These are phyloP conservation scores for Eolophus roseicapilla DNA, from an alignment of 2,113 vertebrate species.

Conservation along the genomic window DNA sequence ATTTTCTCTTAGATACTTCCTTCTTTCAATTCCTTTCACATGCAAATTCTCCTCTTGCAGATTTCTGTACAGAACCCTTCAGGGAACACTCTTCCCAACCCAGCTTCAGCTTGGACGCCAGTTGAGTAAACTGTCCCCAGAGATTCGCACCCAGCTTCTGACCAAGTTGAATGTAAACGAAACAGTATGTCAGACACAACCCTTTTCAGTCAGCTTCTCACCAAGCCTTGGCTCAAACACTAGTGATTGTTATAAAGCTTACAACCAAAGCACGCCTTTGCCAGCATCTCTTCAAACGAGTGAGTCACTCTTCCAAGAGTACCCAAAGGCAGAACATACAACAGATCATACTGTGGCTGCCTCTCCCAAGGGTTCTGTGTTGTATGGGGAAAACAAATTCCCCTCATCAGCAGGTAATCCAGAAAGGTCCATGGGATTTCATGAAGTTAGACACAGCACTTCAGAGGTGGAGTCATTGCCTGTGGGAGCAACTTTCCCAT, in stretches of 20 bases:
- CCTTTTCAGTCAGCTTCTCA: slow-evolving; percentile 10
- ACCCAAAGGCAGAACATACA: background rate
- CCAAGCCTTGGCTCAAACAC: background rate
- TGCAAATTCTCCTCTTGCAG: slow-evolving; percentile 65
- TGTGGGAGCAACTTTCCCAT: background rate
- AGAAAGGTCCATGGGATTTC: slow-evolving; percentile 54
- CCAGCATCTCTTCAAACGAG: background rate
- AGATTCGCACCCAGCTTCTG: slow-evolving; percentile 71
- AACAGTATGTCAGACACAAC: background rate
- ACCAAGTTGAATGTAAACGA: slow-evolving; percentile 22
- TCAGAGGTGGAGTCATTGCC: background rate
- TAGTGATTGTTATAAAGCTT: background rate
- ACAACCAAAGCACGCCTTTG: background rate
- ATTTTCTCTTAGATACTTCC: background rate
- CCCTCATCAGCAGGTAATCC: background rate
- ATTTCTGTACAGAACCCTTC: slow-evolving; percentile 89
- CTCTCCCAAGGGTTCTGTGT: background rate
- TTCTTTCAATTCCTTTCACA: background rate
- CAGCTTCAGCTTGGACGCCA: slow-evolving; percentile 89
- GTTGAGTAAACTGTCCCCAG: slow-evolving; percentile 73
- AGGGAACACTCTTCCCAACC: slow-evolving; percentile 88
- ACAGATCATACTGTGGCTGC: background rate
- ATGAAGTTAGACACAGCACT: background rate
- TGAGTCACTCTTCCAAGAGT: slow-evolving; percentile 4
- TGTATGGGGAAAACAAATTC: background rate